Conservation (phyloP, 2,797 vertebrate genomes). For the Macropodus opercularis region DNA sequence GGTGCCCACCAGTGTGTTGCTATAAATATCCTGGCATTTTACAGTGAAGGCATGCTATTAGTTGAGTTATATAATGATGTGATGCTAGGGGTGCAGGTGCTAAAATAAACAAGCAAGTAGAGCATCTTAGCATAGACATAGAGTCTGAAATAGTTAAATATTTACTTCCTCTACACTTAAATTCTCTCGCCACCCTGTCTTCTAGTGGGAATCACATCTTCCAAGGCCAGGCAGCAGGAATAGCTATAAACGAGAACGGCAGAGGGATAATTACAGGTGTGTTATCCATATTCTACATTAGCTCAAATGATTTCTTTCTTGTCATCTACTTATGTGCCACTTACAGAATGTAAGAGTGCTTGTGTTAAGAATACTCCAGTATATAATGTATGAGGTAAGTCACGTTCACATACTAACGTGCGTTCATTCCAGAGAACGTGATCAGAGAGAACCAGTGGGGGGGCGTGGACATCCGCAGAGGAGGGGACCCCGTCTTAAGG, state of each 20-base stretch:
- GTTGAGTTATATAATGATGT: background rate
- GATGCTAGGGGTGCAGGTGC: background rate
- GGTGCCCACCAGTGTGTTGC: background rate
- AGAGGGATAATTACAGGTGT: conserved; percentile 91
- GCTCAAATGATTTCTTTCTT: background rate
- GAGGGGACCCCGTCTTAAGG: conserved; percentile 87
- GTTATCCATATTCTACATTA: conserved; percentile 13
- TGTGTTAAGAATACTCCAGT: background rate
- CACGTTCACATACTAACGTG: background rate
- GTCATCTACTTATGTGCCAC: background rate
- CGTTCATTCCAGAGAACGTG: conserved; percentile 84
- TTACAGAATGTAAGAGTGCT: background rate
- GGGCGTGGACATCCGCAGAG: conserved; percentile 89
- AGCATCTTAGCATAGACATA: background rate
- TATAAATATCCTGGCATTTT: background rate
- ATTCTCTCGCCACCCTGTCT: conserved; percentile 8
- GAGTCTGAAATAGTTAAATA: background rate
- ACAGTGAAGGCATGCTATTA: background rate
- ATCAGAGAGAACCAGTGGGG: conserved; percentile 95
- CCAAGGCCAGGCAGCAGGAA: conserved; percentile 92
- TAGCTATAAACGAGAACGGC: conserved; percentile 93
- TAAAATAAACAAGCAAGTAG: background rate
- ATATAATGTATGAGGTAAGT: rapidly evolving
- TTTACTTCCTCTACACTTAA: background rate
- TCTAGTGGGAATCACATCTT: conserved; percentile 93